Evolutionary conservation across 1,140 invertebrate species (phyloP), one percentile per base, ranked within the genome.

Genomic region (Pomacea maculata): DNA sequence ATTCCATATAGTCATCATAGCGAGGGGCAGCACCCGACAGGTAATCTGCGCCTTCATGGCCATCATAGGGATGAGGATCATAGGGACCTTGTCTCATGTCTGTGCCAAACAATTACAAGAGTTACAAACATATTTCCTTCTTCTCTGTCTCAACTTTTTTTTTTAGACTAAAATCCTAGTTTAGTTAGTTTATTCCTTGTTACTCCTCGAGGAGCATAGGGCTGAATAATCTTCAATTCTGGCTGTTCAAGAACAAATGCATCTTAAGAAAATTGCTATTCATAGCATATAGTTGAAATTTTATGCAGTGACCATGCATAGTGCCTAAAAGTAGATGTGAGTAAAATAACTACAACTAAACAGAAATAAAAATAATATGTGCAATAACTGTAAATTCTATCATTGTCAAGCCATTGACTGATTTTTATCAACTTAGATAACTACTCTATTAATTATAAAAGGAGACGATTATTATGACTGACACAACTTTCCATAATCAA

Each of bases 1-100:
- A 77, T 63, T 81, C 80, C 25, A 57, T n/a, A 75, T 81, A 81
- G 68, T 81, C 80, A 15, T 78, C 75, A 54, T 81, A 75, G 21
- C 64, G 52, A 25, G 54, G 78, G 54, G 45, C 83, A 67, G 15
- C 80, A 57, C 21, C 80, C 19, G 83, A 80, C 15, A 78, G 82
- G 34, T 84, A 81, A 2, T 70, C 76, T 5, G 74, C 45, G 6
- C 80, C 82, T 21, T 79, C 79, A 55, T 79, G 70, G 71, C 73
- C 82, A 52, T 79, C 75, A 57, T 81, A 83, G 19, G 78, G 77
- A 75, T 63, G 65, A 25, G 73, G 70, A 10, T 57, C 76, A 25
- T 68, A 78, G 67, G 78, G 75, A 54, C 80, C 68, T 71, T 75
- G 55, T 65, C 70, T 80, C 73, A 34, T 68, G n/a, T 61, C 34